Evolutionary conservation across 2,888 invertebrate genomes (phyloP), one percentile per base, ranked within the genome.

Genomic region (Noctua janthe): DNA sequence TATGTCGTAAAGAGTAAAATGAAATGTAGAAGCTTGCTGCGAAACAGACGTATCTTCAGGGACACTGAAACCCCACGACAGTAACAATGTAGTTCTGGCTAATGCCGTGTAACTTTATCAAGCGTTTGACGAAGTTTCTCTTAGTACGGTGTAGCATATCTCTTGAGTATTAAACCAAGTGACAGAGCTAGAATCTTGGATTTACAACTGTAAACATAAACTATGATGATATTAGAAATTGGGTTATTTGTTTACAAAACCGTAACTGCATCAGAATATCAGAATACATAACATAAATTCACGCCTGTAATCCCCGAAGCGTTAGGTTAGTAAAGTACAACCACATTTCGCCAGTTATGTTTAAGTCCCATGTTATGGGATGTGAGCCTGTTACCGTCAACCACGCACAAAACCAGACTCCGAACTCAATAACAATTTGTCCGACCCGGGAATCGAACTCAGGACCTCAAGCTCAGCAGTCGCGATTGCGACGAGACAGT

Each of bases 161-260:
- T 49, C 62, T 77, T 51, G 62, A 51, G 51, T 43, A 64, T 75
- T 64, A 43, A 51, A 51, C 20, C 29, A 51, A 75, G 23, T 2
- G 23, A 17, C 5, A 17, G 11, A 51, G 20, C 43, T 29, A 43
- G n/a, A n/a, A n/a, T 54, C 20, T 43, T 15, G 51, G 39, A 54
- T 54, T 51, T 74, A 51, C 51, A n/a, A n/a, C 29, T 23, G 8
- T 39, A 49, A 23, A 7, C 17, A 17, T 62, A 62, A 8, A 62
- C 5, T 23, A 10, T 43, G 10, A 56, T 10, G 6, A 15, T 17
- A n/a, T 71, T 39, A 10, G 4, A 35, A 17, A 47, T 11, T 4
- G 20, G 13, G 20, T 69, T n/a, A 43, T 39, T 67, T 43, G 39
- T 23, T 20, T 66, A 66, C 20, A 39, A 20, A 66, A 66, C 5